These are phyloP conservation scores for Ciconia boyciana DNA, from an alignment of 2,113 vertebrate species.

Conservation along the genomic window DNA sequence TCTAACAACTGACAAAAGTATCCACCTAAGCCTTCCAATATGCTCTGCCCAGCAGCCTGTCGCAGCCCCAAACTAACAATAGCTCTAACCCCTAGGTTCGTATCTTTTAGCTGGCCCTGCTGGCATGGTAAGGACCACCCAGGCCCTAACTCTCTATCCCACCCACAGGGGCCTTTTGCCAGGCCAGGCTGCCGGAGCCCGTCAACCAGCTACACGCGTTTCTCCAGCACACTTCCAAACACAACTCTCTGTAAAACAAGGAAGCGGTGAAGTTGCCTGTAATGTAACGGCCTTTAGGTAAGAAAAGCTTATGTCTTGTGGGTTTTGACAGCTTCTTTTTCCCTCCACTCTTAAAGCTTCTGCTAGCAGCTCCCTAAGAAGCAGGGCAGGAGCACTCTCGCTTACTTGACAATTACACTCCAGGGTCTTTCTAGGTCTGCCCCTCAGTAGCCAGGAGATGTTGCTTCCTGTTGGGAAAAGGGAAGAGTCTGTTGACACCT, in stretches of 20 bases:
- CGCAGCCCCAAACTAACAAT: background rate
- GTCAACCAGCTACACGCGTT: accelerated
- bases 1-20: background rate
- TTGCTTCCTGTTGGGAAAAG: background rate
- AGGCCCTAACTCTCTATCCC: background rate
- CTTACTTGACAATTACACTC: background rate
- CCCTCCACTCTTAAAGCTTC: background rate
- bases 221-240: background rate
- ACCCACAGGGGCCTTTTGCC: background rate
- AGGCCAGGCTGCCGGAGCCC: background rate
- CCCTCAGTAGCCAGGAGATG: background rate
- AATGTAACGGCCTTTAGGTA: background rate
- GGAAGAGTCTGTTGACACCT: background rate
- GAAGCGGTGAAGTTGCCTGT: background rate
- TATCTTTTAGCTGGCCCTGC: background rate
- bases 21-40: background rate
- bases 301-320: background rate
- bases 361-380: background rate
- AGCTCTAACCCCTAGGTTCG: background rate
- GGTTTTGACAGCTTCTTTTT: background rate
- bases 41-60: background rate
- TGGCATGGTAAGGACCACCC: background rate
- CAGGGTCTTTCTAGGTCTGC: background rate
- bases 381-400: background rate
- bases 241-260: background rate